A percentile compares a stretch with the other conserved stretches of the same genome.
Conservation (phyloP, 2,888 invertebrate species). For the Calephelis perditalis region DNA sequence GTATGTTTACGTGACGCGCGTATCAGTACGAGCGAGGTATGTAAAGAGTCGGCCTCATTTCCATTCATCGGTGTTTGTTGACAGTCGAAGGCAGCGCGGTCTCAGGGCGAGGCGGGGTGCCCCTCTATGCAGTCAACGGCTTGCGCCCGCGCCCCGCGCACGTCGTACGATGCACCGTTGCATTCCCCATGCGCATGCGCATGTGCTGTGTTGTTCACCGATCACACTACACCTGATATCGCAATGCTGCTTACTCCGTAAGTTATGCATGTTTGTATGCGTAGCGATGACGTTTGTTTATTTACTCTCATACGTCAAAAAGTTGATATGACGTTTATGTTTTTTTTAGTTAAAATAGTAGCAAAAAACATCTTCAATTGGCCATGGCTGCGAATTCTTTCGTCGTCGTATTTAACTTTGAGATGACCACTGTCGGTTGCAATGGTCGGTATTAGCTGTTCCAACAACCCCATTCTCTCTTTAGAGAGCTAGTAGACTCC, state of each 20-base stretch:
- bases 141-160: slow-evolving; percentile 54
- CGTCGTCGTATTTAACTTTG: no score
- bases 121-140: slow-evolving; percentile 48
- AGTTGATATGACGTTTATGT: slow-evolving; percentile 37
- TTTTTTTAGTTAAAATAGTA: slow-evolving; percentile 27
- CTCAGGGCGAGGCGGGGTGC: slow-evolving; percentile 48
- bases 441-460: slow-evolving; percentile 19
- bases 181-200: slow-evolving; percentile 28
- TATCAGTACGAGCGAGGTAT: slow-evolving; percentile 13
- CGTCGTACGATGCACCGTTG: slow-evolving; percentile 41
- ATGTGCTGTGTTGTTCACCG: slow-evolving; percentile 18
- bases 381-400: no score
- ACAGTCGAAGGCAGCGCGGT: slow-evolving; percentile 53
- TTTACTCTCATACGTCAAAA: slow-evolving; percentile 46
- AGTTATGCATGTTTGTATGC: slow-evolving; percentile 65
- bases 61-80: slow-evolving; percentile 68
- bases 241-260: slow-evolving; percentile 37
- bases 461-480: neutral
- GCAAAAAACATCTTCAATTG: no score
- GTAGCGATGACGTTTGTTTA: slow-evolving; percentile 21
- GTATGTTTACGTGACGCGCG: no score
- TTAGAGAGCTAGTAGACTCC: no score
- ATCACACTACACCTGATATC: slow-evolving; percentile 17
- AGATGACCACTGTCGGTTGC: no score
- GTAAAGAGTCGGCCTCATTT: slow-evolving; percentile 53